Conservation (phyloP, 1,140 invertebrate genomes). For the Potamilus streckersoni region DNA sequence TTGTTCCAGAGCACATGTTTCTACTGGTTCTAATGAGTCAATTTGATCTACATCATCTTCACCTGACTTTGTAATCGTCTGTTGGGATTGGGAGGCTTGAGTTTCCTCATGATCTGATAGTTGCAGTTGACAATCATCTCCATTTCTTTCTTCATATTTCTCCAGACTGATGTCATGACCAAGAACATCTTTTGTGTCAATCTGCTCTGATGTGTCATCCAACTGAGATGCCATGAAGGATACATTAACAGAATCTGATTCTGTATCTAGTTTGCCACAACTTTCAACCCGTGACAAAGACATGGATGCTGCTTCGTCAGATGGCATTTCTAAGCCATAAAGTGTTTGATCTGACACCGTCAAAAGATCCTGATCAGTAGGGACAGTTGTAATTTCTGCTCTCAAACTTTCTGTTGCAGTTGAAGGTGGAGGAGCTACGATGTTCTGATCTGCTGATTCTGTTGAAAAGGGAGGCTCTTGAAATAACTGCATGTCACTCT, state of each 20-base stretch:
- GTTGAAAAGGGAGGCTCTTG: background rate
- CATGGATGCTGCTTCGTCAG: conserved; percentile 52
- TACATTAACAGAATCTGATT: conserved; percentile 38
- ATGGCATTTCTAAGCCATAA: conserved; percentile 64
- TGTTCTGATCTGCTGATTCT: conserved; percentile 4
- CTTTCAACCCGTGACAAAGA: conserved; percentile 38
- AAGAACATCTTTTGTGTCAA: conserved; percentile 21
- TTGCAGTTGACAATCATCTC: no score
- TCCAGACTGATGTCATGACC: conserved; percentile 26
- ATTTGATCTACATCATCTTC: no score
- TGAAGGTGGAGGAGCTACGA: conserved; percentile 4
- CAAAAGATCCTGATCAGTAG: conserved; percentile 39
- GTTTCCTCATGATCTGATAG: no score
- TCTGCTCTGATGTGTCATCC: conserved; percentile 28
- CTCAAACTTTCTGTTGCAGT: conserved; percentile 41
- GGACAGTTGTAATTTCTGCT: conserved; percentile 40
- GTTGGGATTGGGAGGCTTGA: no score
- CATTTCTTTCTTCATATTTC: conserved; percentile 25
- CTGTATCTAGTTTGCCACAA: conserved; percentile 27
- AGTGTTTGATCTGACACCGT: conserved; percentile 58
- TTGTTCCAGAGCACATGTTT: no score
- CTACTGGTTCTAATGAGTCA: no score
- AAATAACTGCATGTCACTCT: background rate
- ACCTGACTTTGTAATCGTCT: no score
- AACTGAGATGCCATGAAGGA: conserved; percentile 14